Conservation (phyloP, 2,888 invertebrate genomes). For the Pristionchus entomophagus region DNA sequence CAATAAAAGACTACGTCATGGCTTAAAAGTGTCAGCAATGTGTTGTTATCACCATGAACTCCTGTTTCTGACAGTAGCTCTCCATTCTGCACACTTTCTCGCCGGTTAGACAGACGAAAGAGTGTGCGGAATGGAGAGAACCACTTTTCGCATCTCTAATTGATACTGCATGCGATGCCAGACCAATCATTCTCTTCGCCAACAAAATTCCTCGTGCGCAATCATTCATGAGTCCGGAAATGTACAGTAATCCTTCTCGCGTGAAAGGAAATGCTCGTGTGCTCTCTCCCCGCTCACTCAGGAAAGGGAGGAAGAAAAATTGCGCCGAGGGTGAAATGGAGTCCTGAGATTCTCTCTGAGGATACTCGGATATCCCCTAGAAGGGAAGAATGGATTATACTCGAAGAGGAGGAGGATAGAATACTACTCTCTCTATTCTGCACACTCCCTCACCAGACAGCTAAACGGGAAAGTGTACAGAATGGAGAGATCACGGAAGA, state of each 20-base stretch:
- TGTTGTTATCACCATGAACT: too few species aligned
- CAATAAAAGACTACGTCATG: background rate
- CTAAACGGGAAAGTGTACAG: too few species aligned
- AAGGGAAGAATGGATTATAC: background rate
- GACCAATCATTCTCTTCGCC: too few species aligned
- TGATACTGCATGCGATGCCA: too few species aligned
- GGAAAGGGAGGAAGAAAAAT: background rate
- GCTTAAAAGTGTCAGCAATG: too few species aligned
- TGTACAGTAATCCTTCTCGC: too few species aligned
- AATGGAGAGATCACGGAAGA: background rate
- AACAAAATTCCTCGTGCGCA: too few species aligned
- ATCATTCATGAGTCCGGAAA: too few species aligned
- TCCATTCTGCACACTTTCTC: too few species aligned
- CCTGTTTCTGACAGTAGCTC: background rate
- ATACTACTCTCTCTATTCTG: background rate
- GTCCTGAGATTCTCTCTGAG: conserved; percentile 1
- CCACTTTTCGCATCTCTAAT: background rate
- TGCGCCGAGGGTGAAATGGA: background rate
- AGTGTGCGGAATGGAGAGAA: background rate
- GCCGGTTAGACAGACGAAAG: too few species aligned
- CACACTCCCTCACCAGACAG: background rate
- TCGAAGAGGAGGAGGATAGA: background rate
- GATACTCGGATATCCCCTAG: background rate
- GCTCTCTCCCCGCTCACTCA: too few species aligned
- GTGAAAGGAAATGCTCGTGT: too few species aligned